Evolutionary conservation across 2,797 vertebrate genomes (phyloP).

Genomic region (Lagocephalus sceleratus): DNA sequence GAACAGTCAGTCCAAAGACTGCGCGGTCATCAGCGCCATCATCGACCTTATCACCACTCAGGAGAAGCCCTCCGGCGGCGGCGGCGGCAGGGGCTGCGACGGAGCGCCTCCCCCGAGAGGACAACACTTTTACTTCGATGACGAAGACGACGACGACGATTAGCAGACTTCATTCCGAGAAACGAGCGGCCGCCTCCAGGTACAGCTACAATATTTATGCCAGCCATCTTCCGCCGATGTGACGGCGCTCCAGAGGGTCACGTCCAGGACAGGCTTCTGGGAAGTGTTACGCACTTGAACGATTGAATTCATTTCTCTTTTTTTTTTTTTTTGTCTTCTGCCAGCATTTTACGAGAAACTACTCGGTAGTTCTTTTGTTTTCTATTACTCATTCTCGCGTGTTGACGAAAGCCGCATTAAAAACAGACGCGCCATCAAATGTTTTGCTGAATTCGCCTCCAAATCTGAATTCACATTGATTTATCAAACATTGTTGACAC

Average conservation of each 20-base stretch:
- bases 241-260: conserved; percentile 16
- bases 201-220: conserved; percentile 24
- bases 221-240: conserved; percentile 8
- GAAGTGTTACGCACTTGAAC: conserved; percentile 23
- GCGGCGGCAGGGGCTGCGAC: conserved; percentile 56
- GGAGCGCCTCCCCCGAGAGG: conserved; percentile 42
- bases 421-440: not conserved
- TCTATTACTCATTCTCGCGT: not conserved
- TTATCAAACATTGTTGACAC: not conserved
- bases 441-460: not conserved
- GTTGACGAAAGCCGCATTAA: not conserved
- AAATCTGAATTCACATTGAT: not conserved
- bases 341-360: conserved; percentile 21
- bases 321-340: not conserved
- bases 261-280: conserved; percentile 1
- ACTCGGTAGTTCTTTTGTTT: not conserved
- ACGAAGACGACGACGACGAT: conserved; percentile 51
- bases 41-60: conserved; percentile 96
- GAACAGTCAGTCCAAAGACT: conserved; percentile 84
- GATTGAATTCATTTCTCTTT: not conserved
- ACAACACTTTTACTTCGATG: conserved; percentile 41
- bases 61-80: conserved; percentile 76
- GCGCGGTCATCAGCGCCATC: conserved; percentile 92
- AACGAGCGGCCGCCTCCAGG: no score
- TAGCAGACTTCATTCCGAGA: no score